These are phyloP conservation scores for Psophia crepitans DNA, from an alignment of 2,113 vertebrate species.

Conservation along the genomic window DNA sequence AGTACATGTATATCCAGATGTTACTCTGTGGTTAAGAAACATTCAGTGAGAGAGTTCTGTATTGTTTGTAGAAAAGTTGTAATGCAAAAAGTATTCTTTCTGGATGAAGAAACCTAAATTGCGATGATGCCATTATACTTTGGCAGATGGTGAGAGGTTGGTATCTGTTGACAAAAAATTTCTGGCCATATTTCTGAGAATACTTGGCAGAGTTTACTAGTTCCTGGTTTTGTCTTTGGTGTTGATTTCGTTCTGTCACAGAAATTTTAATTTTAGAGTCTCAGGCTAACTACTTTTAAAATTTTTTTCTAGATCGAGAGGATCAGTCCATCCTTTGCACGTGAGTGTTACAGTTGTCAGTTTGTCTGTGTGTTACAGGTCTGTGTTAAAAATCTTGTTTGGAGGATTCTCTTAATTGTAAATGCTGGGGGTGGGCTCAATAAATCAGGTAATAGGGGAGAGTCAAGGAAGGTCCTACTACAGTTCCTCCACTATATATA, in stretches of 20 bases:
- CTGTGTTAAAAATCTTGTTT: neutral
- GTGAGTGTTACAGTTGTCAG: constrained; percentile 79
- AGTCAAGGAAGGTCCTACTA: neutral
- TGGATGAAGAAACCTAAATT: neutral
- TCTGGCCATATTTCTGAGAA: neutral
- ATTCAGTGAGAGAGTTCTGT: neutral
- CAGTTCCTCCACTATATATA: neutral
- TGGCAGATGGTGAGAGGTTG: neutral
- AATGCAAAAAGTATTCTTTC: neutral
- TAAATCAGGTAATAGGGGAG: neutral
- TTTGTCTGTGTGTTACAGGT: neutral
- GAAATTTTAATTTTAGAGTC: neutral
- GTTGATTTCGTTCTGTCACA: neutral
- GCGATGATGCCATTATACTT: neutral
- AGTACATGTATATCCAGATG: neutral
- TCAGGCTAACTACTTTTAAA: neutral
- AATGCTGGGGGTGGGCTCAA: neutral
- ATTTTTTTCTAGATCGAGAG: constrained; percentile 86
- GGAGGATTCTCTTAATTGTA: neutral
- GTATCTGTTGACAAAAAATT: neutral
- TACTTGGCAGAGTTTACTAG: neutral
- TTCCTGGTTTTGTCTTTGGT: neutral
- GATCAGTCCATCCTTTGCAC: constrained; percentile 99
- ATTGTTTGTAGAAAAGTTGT: neutral
- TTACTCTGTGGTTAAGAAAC: neutral